Conservation (phyloP, 1,140 invertebrate species). For the Euwallacea fornicatus region DNA sequence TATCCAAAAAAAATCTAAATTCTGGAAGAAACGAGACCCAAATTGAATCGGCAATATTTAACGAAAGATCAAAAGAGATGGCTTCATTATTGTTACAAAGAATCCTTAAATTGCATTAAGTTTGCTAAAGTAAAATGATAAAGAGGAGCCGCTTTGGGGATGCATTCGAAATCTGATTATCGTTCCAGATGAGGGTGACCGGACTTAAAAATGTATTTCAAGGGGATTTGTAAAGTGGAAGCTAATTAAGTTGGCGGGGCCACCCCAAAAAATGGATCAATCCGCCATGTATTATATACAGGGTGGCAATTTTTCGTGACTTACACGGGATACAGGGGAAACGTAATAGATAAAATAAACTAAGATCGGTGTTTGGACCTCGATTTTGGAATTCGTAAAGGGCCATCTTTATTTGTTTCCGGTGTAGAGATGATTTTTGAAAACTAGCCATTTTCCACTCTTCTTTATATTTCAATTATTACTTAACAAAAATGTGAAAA, state of each 20-base stretch:
- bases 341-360: too few relatives aligned
- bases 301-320: too few relatives aligned
- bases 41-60: constrained; percentile 33
- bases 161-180: constrained; percentile 35
- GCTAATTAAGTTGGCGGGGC: constrained; percentile 28
- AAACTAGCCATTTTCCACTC: too few relatives aligned
- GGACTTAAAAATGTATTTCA: constrained; percentile 30
- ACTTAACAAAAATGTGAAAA: too few relatives aligned
- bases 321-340: too few relatives aligned
- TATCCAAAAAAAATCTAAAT: not conserved
- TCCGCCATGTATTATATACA: too few relatives aligned
- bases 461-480: too few relatives aligned
- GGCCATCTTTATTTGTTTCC: too few relatives aligned
- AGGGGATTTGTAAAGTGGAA: constrained; percentile 28
- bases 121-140: constrained; percentile 36
- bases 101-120: constrained; percentile 37
- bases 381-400: too few relatives aligned
- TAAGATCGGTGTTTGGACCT: too few relatives aligned
- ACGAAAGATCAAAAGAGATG: constrained; percentile 38
- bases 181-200: constrained; percentile 33
- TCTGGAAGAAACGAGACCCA: not conserved
- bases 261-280: too few relatives aligned
- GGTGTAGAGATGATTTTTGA: too few relatives aligned
- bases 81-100: constrained; percentile 37
- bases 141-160: constrained; percentile 31